Conservation (phyloP, 2,797 vertebrate species). For the Sphenopsis melanotis region DNA sequence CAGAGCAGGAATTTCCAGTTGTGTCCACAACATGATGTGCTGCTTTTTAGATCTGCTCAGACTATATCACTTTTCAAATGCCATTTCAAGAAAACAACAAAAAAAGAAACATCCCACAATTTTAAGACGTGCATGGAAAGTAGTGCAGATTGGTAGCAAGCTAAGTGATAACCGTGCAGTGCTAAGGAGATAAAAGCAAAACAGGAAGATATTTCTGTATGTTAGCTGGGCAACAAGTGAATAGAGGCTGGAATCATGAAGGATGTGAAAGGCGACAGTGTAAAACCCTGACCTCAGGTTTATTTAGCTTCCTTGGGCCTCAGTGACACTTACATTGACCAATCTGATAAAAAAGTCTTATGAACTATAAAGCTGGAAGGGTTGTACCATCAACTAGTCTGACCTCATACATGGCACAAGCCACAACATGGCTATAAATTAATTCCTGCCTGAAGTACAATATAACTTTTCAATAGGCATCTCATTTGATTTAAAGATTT, state of each 20-base stretch:
- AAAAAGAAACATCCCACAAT: not conserved
- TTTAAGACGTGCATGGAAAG: not conserved
- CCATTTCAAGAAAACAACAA: not conserved
- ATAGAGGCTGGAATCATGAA: not conserved
- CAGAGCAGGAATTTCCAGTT: not conserved
- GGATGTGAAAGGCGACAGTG: not conserved
- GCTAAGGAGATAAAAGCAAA: not conserved
- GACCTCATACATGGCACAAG: not conserved
- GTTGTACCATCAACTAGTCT: not conserved
- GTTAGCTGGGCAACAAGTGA: not conserved
- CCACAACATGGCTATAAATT: not conserved
- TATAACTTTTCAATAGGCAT: conserved; percentile 24
- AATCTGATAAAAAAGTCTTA: not conserved
- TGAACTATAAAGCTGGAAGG: not conserved
- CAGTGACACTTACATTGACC: not conserved
- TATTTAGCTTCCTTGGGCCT: not conserved
- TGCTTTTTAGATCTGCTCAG: not conserved
- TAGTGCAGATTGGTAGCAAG: not conserved
- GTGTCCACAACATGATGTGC: not conserved
- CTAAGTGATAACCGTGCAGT: not conserved
- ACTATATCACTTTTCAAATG: not conserved
- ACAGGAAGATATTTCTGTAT: not conserved
- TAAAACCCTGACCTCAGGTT: not conserved
- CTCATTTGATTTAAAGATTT: conserved; percentile 44
- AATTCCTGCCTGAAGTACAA: not conserved